phyloP scores from a whole-genome alignment of 1,140 invertebrate genomes.

The Protaetia brevitarsis region DNA sequence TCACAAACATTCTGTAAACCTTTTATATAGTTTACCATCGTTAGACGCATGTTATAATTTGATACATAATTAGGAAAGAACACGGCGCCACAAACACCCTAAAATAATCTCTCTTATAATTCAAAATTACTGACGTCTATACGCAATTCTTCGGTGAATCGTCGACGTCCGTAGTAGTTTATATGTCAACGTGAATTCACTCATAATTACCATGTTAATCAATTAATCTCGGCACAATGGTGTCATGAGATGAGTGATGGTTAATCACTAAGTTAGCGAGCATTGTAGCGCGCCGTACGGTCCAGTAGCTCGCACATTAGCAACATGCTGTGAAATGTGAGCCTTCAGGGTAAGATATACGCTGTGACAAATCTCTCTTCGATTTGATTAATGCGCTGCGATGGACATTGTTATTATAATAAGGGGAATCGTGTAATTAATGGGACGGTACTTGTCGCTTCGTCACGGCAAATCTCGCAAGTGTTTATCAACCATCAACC shows the following conservation, averaged over 20 bases:
- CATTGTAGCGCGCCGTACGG: constrained; percentile 36
- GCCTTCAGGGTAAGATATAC: constrained; percentile 28
- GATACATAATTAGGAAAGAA: no score
- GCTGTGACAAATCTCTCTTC: constrained; percentile 30
- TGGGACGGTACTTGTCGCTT: background rate
- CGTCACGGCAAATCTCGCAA: background rate
- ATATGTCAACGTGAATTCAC: background rate
- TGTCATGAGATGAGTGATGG: constrained; percentile 39
- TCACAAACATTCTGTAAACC: no score
- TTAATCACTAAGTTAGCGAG: constrained; percentile 37
- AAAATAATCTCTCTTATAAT: no score
- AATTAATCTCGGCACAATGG: constrained; percentile 39
- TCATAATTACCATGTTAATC: constrained; percentile 30
- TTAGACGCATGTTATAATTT: no score
- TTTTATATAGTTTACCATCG: no score
- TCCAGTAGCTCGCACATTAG: constrained; percentile 32
- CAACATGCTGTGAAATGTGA: constrained; percentile 34
- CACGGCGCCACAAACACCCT: no score
- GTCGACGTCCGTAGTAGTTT: background rate
- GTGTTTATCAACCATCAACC: background rate
- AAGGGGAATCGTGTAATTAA: constrained; percentile 9
- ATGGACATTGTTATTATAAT: constrained; percentile 22
- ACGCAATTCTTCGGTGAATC: background rate
- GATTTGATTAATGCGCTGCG: constrained; percentile 18
- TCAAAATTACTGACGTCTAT: background rate